Evolutionary conservation across 2,888 invertebrate species (phyloP), one percentile per base, ranked within the genome.

Genomic region (Euzophera pinguis): DNA sequence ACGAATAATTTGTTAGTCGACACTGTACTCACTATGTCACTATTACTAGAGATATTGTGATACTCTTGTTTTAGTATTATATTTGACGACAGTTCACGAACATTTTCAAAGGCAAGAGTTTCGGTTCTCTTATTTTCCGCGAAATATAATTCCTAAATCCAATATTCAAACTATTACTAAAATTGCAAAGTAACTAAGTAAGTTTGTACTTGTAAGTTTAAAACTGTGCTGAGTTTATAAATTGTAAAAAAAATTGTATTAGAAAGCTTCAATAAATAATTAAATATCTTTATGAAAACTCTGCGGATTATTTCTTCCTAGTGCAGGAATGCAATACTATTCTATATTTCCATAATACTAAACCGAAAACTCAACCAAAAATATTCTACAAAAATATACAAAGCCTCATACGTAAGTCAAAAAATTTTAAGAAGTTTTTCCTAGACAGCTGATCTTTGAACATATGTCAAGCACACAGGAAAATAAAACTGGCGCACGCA

Each of bases 1-100:
- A n/a, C n/a, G n/a, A n/a, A 68, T 69, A 57, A 62, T 66, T 73
- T 66, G 70, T 75, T 76, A 77, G 70, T 61, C 59, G 63, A 59
- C 61, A 63, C 56, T 63, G 63, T 66, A 69, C 67, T 70, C 63
- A 62, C 57, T 41, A 62, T 63, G 29, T 38, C 37, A 27, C 13
- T 22, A 37, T 32, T 27, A 22, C 52, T 34, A 22, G 29, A 43
- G 7, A 38, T 13, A 38, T 38, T 1, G 9, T 14, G 39, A 39
- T 14, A 39, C 39, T 39, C 13, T n/a, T n/a, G 35, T 38, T 38
- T 38, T 5, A 14, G 13, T 6, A 13, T 38, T 3, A 14, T 13
- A 38, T 38, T 13, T 3, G 12, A 38, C 37, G 13, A 38, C 13
- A 38, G 37, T 14, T 38, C 13, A 14, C 37, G n/a, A 22, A n/a